phyloP scores from a whole-genome alignment of 64 coral and sea anemone species.

The Platygyra sinensis region DNA sequence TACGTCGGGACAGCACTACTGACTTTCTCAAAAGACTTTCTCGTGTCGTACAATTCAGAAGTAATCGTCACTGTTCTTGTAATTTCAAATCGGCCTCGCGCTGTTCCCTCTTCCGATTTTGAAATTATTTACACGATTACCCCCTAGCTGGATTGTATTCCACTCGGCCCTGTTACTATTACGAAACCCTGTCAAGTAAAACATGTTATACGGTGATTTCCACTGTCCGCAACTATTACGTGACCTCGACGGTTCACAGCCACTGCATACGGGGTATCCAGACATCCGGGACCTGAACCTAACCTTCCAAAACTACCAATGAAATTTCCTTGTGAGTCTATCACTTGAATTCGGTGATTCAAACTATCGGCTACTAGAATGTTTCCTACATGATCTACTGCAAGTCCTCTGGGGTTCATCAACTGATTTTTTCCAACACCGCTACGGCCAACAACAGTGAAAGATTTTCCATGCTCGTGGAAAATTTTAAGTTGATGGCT shows the following conservation, averaged over 20 bases:
- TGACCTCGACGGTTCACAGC: conserved; percentile 71
- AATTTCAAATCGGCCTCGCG: too few species aligned
- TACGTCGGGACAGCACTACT: too few species aligned
- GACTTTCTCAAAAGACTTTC: too few species aligned
- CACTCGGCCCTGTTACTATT: too few species aligned
- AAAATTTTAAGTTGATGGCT: conserved; percentile 76
- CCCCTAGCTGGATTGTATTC: too few species aligned
- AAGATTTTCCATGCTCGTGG: conserved; percentile 56
- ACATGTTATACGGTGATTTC: conserved; percentile 67
- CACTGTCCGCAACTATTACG: conserved; percentile 83
- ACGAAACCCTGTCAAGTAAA: not conserved
- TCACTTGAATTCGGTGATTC: conserved; percentile 87
- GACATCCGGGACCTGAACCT: conserved; percentile 73
- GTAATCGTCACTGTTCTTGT: too few species aligned
- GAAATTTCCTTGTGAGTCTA: conserved; percentile 64
- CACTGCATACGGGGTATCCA: conserved; percentile 87
- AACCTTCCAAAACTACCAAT: conserved; percentile 76
- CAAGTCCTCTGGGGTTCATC: conserved; percentile 67
- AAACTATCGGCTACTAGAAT: conserved; percentile 76
- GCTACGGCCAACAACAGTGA: conserved; percentile 42
- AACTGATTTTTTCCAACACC: conserved; percentile 78
- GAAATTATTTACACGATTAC: too few species aligned
- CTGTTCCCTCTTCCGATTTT: too few species aligned
- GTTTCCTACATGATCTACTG: conserved; percentile 64
- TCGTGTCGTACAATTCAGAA: too few species aligned